These are phyloP conservation scores for Buathra laborator DNA, from an alignment of 2,888 invertebrate genomes.

Conservation along the genomic window DNA sequence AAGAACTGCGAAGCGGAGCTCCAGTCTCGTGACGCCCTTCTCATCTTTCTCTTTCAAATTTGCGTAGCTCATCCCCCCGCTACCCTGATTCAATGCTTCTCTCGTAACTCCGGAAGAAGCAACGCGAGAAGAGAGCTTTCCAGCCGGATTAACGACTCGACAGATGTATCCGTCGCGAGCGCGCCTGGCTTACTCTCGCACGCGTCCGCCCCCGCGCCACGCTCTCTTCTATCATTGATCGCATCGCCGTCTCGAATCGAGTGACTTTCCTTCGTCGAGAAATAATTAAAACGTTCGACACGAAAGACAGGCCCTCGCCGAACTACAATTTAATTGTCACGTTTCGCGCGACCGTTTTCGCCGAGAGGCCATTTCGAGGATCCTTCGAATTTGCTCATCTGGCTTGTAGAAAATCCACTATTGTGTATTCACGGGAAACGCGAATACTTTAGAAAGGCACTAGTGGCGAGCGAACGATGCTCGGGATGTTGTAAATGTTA, in stretches of 20 bases:
- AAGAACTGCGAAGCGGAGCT: conserved; percentile 11
- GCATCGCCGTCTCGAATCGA: neutral
- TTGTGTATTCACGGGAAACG: neutral
- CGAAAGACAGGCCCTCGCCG: neutral
- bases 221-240: neutral
- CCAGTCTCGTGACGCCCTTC: conserved; percentile 19
- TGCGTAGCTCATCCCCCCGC: conserved; percentile 8
- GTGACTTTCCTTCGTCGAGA: neutral
- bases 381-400: neutral
- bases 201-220: neutral
- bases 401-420: neutral
- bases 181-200: neutral
- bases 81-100: conserved; percentile 11
- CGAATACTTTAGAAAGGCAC: neutral
- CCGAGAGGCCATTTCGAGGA: neutral
- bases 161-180: conserved; percentile 16
- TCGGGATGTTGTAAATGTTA: neutral
- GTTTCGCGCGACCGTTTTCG: neutral
- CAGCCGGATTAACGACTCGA: conserved; percentile 31
- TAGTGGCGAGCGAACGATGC: neutral
- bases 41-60: conserved; percentile 16
- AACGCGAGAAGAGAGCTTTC: conserved; percentile 6
- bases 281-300: conserved; percentile 10
- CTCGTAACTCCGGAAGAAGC: neutral
- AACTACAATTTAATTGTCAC: conserved; percentile 29